phyloP scores from a whole-genome alignment of 1,140 invertebrate genomes.

The Coelopa frigida region DNA sequence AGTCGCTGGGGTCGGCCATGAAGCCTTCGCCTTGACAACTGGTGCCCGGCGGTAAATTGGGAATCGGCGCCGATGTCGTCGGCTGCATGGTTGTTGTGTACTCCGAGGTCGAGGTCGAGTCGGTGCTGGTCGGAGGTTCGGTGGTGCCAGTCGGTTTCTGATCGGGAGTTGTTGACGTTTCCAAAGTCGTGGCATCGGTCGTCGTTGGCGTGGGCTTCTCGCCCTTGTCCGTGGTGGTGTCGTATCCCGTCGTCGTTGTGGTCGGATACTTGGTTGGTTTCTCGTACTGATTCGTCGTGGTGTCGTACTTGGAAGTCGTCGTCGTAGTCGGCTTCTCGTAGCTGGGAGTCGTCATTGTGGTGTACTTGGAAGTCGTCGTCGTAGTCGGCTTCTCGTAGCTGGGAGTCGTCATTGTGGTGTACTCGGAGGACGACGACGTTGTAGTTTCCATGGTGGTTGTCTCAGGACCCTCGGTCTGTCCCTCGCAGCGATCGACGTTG shows the following conservation, averaged over 20 bases:
- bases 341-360: slow-evolving; percentile 22
- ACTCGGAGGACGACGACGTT: too few relatives aligned
- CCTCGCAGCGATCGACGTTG: slow-evolving; percentile 21
- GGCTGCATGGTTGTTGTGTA: slow-evolving; percentile 16
- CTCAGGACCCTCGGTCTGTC: slow-evolving; percentile 17
- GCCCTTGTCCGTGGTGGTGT: too few relatives aligned
- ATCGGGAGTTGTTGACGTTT: slow-evolving; percentile 7
- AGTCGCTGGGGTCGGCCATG: slow-evolving; percentile 52
- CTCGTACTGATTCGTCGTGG: neutral
- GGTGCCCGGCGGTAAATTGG: slow-evolving; percentile 23
- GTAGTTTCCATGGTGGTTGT: slow-evolving; percentile 17
- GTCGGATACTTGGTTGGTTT: slow-evolving; percentile 5
- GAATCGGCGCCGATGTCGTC: slow-evolving; percentile 20
- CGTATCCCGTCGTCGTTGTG: slow-evolving; percentile 9
- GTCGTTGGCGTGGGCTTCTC: too few relatives aligned
- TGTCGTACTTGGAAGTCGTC: neutral
- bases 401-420: slow-evolving; percentile 10
- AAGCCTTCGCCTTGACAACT: slow-evolving; percentile 56
- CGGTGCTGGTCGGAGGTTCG: slow-evolving; percentile 16
- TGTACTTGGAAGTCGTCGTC: too few relatives aligned
- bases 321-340: slow-evolving; percentile 14
- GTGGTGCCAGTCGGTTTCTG: slow-evolving; percentile 18
- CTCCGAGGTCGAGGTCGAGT: slow-evolving; percentile 18
- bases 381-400: slow-evolving; percentile 8
- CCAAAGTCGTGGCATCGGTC: slow-evolving; percentile 14